Conservation (phyloP, 2,888 invertebrate genomes). For the Sacculina carcini region DNA sequence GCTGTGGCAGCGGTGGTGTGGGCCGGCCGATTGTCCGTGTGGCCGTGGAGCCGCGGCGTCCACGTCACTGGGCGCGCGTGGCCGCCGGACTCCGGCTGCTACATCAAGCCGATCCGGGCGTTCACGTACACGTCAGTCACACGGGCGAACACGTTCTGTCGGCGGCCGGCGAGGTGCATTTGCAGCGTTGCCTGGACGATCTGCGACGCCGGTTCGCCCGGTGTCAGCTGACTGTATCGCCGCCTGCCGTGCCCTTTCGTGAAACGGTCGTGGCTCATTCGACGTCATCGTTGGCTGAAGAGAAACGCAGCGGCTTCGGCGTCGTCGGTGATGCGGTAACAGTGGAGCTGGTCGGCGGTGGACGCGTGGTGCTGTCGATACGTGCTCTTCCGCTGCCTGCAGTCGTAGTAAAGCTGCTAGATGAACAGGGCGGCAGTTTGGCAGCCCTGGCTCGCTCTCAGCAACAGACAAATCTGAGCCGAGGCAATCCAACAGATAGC, state of each 20-base stretch:
- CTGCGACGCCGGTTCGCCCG: conserved; percentile 52
- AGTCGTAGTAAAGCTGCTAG: conserved; percentile 38
- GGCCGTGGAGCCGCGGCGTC: conserved; percentile 62
- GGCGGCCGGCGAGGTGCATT: conserved; percentile 88
- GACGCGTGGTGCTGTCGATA: conserved; percentile 35
- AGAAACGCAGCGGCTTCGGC: conserved; percentile 39
- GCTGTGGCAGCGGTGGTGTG: conserved; percentile 39
- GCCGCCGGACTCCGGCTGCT: conserved; percentile 43
- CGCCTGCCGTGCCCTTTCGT: conserved; percentile 83
- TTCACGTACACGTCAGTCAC: conserved; percentile 52
- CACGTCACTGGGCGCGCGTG: conserved; percentile 40
- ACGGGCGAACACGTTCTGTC: conserved; percentile 83
- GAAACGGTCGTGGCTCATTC: conserved; percentile 70
- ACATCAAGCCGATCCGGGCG: conserved; percentile 84
- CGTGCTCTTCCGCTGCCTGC: conserved; percentile 49
- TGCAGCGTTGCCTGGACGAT: conserved; percentile 84
- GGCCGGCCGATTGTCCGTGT: conserved; percentile 81
- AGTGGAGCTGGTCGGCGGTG: conserved; percentile 30
- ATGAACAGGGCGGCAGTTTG: conserved; percentile 39
- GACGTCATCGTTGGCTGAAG: conserved; percentile 57
- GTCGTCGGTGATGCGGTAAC: conserved; percentile 18
- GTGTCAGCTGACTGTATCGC: conserved; percentile 63
- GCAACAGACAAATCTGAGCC: conserved; percentile 17
- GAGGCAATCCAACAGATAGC: too few relatives aligned
- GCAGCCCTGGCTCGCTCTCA: conserved; percentile 31